Conservation (phyloP, 2,888 invertebrate genomes). For the Plutella xylostella region DNA sequence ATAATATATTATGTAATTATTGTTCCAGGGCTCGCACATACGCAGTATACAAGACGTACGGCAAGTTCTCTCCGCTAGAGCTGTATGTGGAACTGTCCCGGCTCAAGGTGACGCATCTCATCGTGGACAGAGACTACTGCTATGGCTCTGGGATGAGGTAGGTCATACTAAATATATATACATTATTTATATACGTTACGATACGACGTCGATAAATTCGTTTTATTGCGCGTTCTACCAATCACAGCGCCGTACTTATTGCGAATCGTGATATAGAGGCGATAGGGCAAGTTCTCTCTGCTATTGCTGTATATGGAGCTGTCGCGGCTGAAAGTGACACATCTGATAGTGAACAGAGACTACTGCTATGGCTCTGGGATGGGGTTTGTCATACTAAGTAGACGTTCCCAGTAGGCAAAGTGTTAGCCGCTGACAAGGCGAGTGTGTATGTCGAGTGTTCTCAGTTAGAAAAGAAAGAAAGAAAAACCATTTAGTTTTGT, state of each 20-base stretch:
- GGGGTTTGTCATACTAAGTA: conserved; percentile 72
- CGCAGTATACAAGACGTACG: conserved; percentile 83
- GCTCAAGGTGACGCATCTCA: conserved; percentile 78
- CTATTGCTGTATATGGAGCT: conserved; percentile 53
- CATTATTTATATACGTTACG: neutral
- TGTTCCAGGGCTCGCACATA: conserved; percentile 78
- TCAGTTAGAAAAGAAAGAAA: too few relatives aligned
- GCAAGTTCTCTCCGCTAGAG: conserved; percentile 76
- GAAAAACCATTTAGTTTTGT: too few relatives aligned
- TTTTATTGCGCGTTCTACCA: neutral
- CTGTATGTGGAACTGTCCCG: conserved; percentile 76
- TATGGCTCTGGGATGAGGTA: conserved; percentile 70
- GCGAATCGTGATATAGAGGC: neutral
- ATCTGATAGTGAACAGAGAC: conserved; percentile 78
- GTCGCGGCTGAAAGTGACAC: conserved; percentile 75
- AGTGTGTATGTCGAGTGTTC: too few relatives aligned
- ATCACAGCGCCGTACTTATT: neutral
- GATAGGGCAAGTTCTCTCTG: neutral
- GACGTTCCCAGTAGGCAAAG: too few relatives aligned
- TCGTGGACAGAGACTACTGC: conserved; percentile 80
- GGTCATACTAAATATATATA: conserved; percentile 60
- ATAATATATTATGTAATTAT: conserved; percentile 6
- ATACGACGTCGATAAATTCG: neutral
- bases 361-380: conserved; percentile 78
- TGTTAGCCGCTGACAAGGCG: too few relatives aligned